phyloP scores from a whole-genome alignment of 2,797 vertebrate species.

The Ptychobarbus kaznakovi region DNA sequence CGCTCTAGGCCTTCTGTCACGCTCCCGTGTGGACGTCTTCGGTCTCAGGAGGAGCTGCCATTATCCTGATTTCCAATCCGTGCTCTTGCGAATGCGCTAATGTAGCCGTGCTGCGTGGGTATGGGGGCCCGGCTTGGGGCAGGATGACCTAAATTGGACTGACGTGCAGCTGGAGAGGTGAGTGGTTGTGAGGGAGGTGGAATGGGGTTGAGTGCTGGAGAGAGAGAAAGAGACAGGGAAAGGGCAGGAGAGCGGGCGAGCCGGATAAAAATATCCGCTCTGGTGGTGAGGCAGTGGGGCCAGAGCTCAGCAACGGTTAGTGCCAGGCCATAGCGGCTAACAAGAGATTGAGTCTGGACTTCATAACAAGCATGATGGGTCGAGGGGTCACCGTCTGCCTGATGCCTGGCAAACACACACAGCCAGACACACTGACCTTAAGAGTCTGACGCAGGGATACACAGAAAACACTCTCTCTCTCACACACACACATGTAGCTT shows the following conservation, averaged over 20 bases:
- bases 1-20: constrained; percentile 39
- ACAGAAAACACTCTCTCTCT: constrained; percentile 28
- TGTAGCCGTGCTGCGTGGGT: constrained; percentile 40
- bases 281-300: constrained; percentile 26
- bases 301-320: constrained; percentile 56
- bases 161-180: constrained; percentile 65
- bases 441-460: constrained; percentile 15
- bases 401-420: constrained; percentile 56
- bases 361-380: constrained; percentile 56
- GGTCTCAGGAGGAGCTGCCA: constrained; percentile 54
- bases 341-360: constrained; percentile 51
- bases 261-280: constrained; percentile 53
- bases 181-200: constrained; percentile 51
- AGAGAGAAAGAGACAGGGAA: constrained; percentile 30
- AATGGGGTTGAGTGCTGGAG: constrained; percentile 42
- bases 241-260: constrained; percentile 21
- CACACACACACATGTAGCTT: constrained; percentile 28
- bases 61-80: constrained; percentile 50
- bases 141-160: constrained; percentile 76
- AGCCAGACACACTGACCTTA: constrained; percentile 48
- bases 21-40: constrained; percentile 59
- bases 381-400: constrained; percentile 54
- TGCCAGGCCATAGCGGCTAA: constrained; percentile 48
- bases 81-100: constrained; percentile 56
- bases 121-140: constrained; percentile 53